Conservation (phyloP, 2,113 vertebrate genomes). For the Gnathonemus echidnorhynchus region DNA sequence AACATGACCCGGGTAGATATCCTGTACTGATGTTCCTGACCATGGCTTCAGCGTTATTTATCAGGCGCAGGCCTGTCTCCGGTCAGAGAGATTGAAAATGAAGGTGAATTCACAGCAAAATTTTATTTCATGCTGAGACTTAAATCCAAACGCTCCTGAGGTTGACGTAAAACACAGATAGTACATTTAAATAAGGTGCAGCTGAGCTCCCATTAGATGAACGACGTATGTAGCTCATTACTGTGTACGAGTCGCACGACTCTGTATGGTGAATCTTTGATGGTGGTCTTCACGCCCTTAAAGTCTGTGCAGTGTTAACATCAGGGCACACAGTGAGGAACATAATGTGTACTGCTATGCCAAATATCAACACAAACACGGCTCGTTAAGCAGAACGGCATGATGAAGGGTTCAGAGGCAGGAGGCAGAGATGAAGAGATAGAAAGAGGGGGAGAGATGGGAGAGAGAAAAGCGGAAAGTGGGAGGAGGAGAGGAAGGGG, state of each 20-base stretch:
- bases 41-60: neutral
- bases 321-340: neutral
- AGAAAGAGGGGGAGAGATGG: neutral
- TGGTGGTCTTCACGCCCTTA: neutral
- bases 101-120: neutral
- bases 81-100: neutral
- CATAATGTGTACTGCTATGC: neutral
- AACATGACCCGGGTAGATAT: neutral
- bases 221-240: neutral
- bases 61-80: neutral
- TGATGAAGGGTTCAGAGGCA: neutral
- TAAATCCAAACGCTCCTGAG: neutral
- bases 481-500: neutral
- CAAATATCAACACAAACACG: neutral
- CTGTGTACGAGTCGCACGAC: neutral
- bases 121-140: neutral
- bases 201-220: neutral
- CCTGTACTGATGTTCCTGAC: neutral
- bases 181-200: neutral
- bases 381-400: neutral
- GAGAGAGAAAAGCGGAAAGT: neutral
- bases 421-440: neutral
- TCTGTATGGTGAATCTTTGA: neutral
- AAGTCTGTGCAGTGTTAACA: neutral
- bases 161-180: neutral